These are phyloP conservation scores for Myotis yumanensis DNA, from an alignment of 2,113 vertebrate species.

Conservation along the genomic window DNA sequence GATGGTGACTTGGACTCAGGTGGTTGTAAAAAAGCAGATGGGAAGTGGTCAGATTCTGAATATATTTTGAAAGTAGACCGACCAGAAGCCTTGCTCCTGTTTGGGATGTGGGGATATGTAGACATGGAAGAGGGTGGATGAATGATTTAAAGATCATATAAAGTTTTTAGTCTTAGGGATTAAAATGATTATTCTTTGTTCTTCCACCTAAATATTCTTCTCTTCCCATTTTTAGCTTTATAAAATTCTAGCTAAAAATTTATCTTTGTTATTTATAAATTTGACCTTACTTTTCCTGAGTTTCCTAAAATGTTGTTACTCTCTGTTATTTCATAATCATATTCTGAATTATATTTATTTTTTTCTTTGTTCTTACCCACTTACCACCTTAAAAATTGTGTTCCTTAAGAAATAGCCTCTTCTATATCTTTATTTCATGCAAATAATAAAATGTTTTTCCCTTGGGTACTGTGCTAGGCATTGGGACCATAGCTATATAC, in stretches of 20 bases:
- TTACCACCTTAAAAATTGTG: background rate
- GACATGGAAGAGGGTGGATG: background rate
- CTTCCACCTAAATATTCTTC: background rate
- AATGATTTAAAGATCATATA: background rate
- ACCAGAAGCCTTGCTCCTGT: background rate
- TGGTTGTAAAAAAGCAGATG: background rate
- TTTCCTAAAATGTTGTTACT: background rate
- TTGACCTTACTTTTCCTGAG: background rate
- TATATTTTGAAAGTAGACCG: background rate
- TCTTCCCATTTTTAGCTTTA: background rate
- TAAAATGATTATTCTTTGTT: background rate
- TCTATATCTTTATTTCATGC: background rate
- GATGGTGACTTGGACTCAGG: background rate
- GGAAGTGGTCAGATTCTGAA: background rate
- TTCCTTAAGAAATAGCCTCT: background rate
- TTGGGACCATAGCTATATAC: too few species aligned
- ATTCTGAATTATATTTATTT: background rate
- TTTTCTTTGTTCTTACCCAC: background rate
- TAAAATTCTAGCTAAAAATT: background rate
- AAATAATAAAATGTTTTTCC: background rate
- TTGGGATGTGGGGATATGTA: background rate
- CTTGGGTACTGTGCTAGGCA: background rate
- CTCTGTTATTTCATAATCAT: background rate
- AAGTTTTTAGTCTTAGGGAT: background rate
- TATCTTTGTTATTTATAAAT: background rate